Evolutionary conservation across 2,113 vertebrate genomes (phyloP).

Genomic region (Grammomys dolichurus): DNA sequence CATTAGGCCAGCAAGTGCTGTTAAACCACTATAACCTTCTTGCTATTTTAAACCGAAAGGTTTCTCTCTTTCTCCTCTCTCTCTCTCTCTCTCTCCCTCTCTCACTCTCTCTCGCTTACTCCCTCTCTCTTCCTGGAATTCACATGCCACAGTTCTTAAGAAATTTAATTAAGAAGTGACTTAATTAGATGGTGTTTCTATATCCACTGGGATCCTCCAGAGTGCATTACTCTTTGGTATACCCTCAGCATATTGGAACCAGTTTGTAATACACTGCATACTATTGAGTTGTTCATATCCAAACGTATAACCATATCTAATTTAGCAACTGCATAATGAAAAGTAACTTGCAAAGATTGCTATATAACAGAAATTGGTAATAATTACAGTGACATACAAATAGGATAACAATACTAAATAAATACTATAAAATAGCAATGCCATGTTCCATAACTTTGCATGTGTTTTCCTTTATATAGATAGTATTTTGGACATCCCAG

Average conservation of each 20-base stretch:
- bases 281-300: neutral
- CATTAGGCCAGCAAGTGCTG: neutral
- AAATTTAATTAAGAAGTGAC: neutral
- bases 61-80: neutral
- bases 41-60: neutral
- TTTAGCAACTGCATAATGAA: neutral
- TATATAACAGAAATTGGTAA: neutral
- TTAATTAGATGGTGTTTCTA: neutral
- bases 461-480: neutral
- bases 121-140: neutral
- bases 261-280: neutral
- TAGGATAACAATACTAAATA: neutral
- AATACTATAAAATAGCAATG: no score
- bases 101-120: no score
- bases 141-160: no score
- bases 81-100: no score
- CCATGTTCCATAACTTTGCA: neutral
- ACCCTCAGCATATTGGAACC: neutral
- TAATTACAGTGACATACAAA: neutral
- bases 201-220: neutral
- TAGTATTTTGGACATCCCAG: neutral
- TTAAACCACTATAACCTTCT: neutral
- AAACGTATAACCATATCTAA: neutral
- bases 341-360: neutral
- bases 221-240: neutral